phyloP scores from a whole-genome alignment of 2,888 invertebrate species.

The Yponomeuta plumbellus region DNA sequence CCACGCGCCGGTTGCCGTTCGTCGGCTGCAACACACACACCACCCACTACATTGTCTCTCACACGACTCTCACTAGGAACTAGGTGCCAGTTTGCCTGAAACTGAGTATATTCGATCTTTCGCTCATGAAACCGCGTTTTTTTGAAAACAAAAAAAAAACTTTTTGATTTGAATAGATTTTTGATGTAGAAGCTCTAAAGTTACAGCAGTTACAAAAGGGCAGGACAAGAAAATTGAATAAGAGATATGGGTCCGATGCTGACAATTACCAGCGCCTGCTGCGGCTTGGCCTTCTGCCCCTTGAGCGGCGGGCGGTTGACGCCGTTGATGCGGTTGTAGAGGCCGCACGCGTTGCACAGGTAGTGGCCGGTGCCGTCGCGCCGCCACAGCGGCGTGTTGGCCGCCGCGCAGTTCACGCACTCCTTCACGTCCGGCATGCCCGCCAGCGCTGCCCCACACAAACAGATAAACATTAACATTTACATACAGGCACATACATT shows the following conservation, averaged over 20 bases:
- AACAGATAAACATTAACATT: no score
- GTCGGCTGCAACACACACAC: conserved; percentile 50
- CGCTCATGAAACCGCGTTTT: no score
- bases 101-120: no score
- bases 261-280: conserved; percentile 42
- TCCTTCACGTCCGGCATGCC: conserved; percentile 84
- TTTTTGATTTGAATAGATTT: no score
- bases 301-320: conserved; percentile 98
- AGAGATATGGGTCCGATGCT: conserved; percentile 8
- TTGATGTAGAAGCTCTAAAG: no score
- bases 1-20: conserved; percentile 79
- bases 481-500: no score
- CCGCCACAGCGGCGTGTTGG: conserved; percentile 97
- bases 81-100: no score
- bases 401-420: conserved; percentile 98
- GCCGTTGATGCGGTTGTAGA: conserved; percentile 99
- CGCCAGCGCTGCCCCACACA: conserved; percentile 45
- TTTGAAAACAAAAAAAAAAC: no score
- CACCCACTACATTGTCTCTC: not conserved
- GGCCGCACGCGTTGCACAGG: conserved; percentile 98
- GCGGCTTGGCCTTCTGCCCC: conserved; percentile 80
- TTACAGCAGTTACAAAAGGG: no score
- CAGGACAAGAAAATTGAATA: no score
- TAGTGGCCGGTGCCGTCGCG: conserved; percentile 98
- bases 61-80: no score